These are phyloP conservation scores for Drosophila neoperkinsi DNA, from an alignment of 2,888 invertebrate species.

Conservation along the genomic window DNA sequence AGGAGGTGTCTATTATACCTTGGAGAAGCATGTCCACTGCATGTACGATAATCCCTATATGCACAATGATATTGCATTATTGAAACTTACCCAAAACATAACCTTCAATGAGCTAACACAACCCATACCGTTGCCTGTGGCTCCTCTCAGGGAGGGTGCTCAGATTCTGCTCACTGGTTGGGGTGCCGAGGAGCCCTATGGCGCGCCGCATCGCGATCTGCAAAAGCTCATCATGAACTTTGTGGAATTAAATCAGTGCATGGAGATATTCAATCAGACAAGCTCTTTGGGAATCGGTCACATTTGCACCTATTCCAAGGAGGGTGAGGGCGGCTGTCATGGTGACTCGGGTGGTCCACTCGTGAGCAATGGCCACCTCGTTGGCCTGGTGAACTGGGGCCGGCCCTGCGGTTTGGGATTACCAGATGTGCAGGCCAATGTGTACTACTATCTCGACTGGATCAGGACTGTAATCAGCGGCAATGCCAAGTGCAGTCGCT, in stretches of 20 bases:
- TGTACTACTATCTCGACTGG: slow-evolving; percentile 77
- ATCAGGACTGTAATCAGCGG: slow-evolving; percentile 63
- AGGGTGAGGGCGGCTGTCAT: slow-evolving; percentile 86
- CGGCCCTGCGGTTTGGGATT: slow-evolving; percentile 74
- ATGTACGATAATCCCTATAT: slow-evolving; percentile 64
- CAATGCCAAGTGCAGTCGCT: slow-evolving; percentile 38
- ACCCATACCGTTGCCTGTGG: slow-evolving; percentile 85
- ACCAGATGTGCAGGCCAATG: slow-evolving; percentile 80
- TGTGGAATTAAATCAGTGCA: slow-evolving; percentile 86
- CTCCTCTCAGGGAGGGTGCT: slow-evolving; percentile 83
- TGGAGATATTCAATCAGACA: slow-evolving; percentile 85
- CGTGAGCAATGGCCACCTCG: slow-evolving; percentile 57
- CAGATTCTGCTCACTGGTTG: slow-evolving; percentile 87
- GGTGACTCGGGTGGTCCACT: slow-evolving; percentile 80
- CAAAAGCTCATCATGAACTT: slow-evolving; percentile 86
- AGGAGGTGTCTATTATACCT: slow-evolving; percentile 49
- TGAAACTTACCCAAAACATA: slow-evolving; percentile 87
- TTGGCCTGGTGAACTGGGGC: slow-evolving; percentile 81
- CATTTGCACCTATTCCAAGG: slow-evolving; percentile 86
- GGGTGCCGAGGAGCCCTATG: slow-evolving; percentile 86
- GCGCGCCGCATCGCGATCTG: slow-evolving; percentile 86
- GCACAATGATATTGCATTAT: slow-evolving; percentile 89
- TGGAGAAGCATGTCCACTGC: slow-evolving; percentile 61
- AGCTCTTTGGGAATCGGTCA: slow-evolving; percentile 86
- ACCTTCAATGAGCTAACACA: slow-evolving; percentile 86